Conservation (phyloP, 2,888 invertebrate species). For the Cremastinae sp. region DNA sequence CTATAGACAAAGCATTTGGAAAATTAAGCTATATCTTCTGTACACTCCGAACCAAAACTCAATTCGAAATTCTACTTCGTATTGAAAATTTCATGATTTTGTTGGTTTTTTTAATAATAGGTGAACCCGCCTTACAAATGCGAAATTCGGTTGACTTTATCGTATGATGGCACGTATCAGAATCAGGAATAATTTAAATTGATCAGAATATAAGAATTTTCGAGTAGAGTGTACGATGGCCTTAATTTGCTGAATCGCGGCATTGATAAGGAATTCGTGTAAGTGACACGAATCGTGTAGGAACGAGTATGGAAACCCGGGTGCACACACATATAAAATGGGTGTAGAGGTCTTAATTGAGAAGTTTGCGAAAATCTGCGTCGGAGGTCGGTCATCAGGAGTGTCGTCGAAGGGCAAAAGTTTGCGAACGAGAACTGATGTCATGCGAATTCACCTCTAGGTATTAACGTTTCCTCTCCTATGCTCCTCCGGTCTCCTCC, state of each 20-base stretch:
- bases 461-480: slow-evolving; percentile 32
- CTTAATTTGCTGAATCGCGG: slow-evolving; percentile 32
- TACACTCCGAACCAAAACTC: too few species aligned
- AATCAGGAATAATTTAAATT: too few species aligned
- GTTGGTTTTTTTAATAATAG: too few species aligned
- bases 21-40: too few species aligned
- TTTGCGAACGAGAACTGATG: slow-evolving; percentile 45
- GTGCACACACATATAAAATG: neutral
- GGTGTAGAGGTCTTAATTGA: neutral
- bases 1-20: neutral
- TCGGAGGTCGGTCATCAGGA: slow-evolving; percentile 7
- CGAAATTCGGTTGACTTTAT: too few species aligned
- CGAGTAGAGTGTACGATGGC: neutral
- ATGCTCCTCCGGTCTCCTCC: slow-evolving; percentile 3
- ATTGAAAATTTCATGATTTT: too few species aligned
- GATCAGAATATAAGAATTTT: too few species aligned
- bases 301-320: neutral
- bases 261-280: slow-evolving; percentile 14
- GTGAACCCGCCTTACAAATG: too few species aligned
- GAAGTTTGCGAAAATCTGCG: slow-evolving; percentile 54
- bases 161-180: too few species aligned
- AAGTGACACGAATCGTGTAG: slow-evolving; percentile 26
- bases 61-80: too few species aligned
- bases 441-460: slow-evolving; percentile 41
- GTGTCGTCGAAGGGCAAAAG: slow-evolving; percentile 37